Evolutionary conservation across 2,888 invertebrate genomes (phyloP), one percentile per base, ranked within the genome.

Genomic region (Platynereis dumerilii): DNA sequence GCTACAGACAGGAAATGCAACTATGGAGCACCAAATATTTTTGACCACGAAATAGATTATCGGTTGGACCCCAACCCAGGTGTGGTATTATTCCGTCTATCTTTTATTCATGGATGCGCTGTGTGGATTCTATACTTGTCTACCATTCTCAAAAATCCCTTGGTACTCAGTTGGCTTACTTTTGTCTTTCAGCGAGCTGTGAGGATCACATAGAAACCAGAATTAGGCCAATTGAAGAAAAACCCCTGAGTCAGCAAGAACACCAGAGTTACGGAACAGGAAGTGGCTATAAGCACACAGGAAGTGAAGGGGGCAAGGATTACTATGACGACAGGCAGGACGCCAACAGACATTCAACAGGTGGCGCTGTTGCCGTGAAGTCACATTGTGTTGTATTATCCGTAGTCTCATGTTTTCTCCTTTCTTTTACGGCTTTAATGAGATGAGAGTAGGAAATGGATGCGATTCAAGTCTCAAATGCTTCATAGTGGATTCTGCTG

Each of bases 1-100:
- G n/a, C 48, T 5, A 48, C 48, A 12, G 48, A 48, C 48, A 48
- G 48, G n/a, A 48, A 48, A n/a, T 48, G 48, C 48, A 48, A 48
- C 48, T 20, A 12, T n/a, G 48, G 48, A 48, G 48, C 48, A n/a
- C 48, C 20, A 5, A 48, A 48, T n/a, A n/a, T 48, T 5, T 48
- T 48, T n/a, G 48, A 48, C 7, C 20, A 48, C 22, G 20, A n/a
- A n/a, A 48, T 48, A 10, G 22, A 48, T 7, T 48, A 48, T n/a
- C 5, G 20, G 20, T 7, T 48, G 48, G 22, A 22, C 22, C 20
- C 48, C n/a, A n/a, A 48, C n/a, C 48, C 48, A 48, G 48, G 48
- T 48, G 12, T 34, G 34, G 34, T 7, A 34, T 7, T 34, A 34
- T 34, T 5, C 34, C 12, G 34, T 34, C 34, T 7, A 7, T 34